Evolutionary conservation across 1,140 invertebrate species (phyloP), one percentile per base, ranked within the genome.

Genomic region (Sycobia sp.): DNA sequence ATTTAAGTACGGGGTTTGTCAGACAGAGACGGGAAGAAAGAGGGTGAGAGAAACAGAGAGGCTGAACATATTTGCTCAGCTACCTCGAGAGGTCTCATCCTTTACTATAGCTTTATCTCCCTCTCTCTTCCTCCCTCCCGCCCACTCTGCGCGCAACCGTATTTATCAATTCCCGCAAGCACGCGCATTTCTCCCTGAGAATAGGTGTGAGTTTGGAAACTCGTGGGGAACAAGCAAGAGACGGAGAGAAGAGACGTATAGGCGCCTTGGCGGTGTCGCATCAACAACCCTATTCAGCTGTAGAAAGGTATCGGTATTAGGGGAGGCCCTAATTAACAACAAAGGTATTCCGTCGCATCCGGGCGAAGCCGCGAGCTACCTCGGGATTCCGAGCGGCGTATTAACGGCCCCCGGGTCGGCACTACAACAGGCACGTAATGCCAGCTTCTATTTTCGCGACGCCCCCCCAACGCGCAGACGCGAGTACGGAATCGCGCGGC

Each of bases 261-360:
- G 1, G 22, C 8, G 20, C 22, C 10, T 5, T 23, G 20, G 46
- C 14, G 22, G 25, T 14, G n/a, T 29, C 27, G 47, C 7, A 5
- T 7, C 47, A 25, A 8, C 3, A 32, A 34, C 39, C 27, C 14
- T 18, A 43, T 63, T 63, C 53, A 43, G 27, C 62, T 38, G 39
- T 55, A 32, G 47, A 53, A 58, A 53, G 62, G 46, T 47, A 64
- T 53, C 13, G 38, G 27, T 22, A 25, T n/a, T n/a, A 43, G 14
- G 14, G 46, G 38, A 46, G 38, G 23, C 22, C 34, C 62, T 64
- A 64, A 64, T 64, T 58, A 64, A 64, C 54, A 55, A 43, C 61
- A 50, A 50, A 63, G 61, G 53, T 51, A 58, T 57, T 51, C 56
- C 13, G 25, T 3, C n/a, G 14, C 29, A 8, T n/a, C 18, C 13